Base-by-base conservation (phyloP, 1,140 invertebrate species). In the Dendroctonus valens region DNA sequence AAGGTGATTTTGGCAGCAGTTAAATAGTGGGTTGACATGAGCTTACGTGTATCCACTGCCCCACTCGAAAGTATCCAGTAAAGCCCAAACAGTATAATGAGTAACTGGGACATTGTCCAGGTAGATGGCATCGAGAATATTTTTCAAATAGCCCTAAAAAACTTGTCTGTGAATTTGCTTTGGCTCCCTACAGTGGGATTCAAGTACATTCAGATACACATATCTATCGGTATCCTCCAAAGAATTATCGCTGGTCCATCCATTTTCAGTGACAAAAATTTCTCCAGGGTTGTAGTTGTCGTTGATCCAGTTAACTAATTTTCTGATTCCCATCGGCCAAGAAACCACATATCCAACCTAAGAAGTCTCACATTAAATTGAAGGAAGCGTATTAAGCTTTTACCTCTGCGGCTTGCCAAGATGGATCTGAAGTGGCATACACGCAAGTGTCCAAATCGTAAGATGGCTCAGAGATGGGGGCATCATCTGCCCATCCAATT, bases 321-420 rank as follows among this genome's bases (percentile, higher is more conserved):
- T 84, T 37, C 87, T 80, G 62, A 92, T 7, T 88, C 89, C 81
- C 84, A 87, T 7, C 89, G 88, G 39, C 86, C 83, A 12, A 84
- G 61, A 70, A 61, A 60, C 41, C 41, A 57, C 41, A 62, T 40
- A 51, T 44, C 48, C 52, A 46, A 42, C 14, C 37, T 60, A 7
- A 61, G 37, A 3, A 51, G 5, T 14, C 6, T n/a, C 49, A 15
- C 3, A 51, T 51, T 51, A 8, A 51, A 46, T 46, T 46, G 42
- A 46, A 1, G 1, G n/a, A 46, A 46, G 44, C 2, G 9, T 11
- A 46, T n/a, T n/a, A 5, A 46, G 12, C 9, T 15, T 37, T 59
- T 41, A 59, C 46, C 41, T 52, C 37, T 41, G 57, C 54, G 5
- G 7, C 8, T 5, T 7, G 40, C 63, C 46, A 65, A 15, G 46